phyloP scores from a whole-genome alignment of 2,113 vertebrate species.

The Edolisoma coerulescens region DNA sequence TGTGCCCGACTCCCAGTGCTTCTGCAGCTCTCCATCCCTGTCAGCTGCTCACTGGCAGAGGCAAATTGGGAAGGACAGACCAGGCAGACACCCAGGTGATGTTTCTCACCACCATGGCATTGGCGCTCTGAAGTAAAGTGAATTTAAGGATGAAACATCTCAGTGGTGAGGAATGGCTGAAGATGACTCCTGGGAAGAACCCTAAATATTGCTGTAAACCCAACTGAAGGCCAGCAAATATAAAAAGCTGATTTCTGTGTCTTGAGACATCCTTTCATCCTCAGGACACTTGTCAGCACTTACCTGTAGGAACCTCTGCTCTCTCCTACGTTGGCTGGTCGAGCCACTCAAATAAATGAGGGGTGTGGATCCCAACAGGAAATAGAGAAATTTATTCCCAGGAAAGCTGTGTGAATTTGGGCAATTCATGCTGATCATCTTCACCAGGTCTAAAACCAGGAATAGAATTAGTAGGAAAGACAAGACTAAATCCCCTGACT shows the following conservation, averaged over 20 bases:
- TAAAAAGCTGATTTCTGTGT: not conserved
- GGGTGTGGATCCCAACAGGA: not conserved
- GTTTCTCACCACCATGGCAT: not conserved
- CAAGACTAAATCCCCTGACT: not conserved
- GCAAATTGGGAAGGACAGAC: not conserved
- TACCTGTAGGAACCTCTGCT: not conserved
- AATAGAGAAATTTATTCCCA: not conserved
- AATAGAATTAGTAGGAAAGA: not conserved
- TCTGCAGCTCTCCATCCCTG: not conserved
- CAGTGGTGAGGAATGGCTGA: not conserved
- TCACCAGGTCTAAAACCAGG: not conserved
- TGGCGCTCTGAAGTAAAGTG: not conserved
- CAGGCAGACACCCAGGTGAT: not conserved
- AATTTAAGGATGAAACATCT: not conserved
- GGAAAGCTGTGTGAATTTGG: rapidly evolving
- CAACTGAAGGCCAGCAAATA: not conserved
- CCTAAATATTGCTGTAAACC: not conserved
- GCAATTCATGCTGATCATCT: not conserved
- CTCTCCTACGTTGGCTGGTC: not conserved
- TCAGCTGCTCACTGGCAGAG: not conserved
- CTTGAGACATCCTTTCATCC: not conserved
- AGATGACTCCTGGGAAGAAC: not conserved
- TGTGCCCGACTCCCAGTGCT: not conserved
- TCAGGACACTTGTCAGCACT: not conserved
- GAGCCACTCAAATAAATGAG: not conserved